A percentile compares a stretch with the other conserved stretches of the same genome.
phyloP scores from a whole-genome alignment of 2,113 vertebrate species.

The Etia nguti region DNA sequence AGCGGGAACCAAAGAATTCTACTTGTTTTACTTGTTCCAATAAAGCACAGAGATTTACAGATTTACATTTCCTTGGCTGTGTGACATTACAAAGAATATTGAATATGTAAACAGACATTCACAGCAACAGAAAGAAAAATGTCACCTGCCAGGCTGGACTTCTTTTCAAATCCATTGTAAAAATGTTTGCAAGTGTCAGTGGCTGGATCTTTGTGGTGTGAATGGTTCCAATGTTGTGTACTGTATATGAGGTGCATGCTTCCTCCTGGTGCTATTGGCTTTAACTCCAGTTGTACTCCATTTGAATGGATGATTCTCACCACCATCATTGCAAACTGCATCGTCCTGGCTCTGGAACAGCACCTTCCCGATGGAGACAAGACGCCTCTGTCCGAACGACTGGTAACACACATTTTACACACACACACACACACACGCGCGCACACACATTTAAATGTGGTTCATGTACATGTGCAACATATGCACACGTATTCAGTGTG shows the following conservation, averaged over 20 bases:
- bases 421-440: neutral
- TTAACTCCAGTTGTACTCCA: conserved; percentile 68
- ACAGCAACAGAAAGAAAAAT: neutral
- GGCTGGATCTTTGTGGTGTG: neutral
- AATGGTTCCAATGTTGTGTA: neutral
- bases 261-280: conserved; percentile 4
- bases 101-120: neutral
- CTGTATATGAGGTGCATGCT: neutral
- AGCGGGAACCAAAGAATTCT: neutral
- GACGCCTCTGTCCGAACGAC: conserved; percentile 73
- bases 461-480: neutral
- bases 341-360: conserved; percentile 74
- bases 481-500: neutral
- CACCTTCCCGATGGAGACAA: conserved; percentile 74
- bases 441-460: neutral
- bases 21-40: neutral
- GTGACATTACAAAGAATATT: neutral
- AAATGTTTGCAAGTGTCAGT: neutral
- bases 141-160: rapidly evolving
- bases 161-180: neutral
- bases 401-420: conserved; percentile 51
- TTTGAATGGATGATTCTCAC: conserved; percentile 79
- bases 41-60: neutral
- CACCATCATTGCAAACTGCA: conserved; percentile 78
- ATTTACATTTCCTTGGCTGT: neutral